Evolutionary conservation across 2,888 invertebrate species (phyloP), one percentile per base, ranked within the genome.

Genomic region (Pristionchus arcanus): DNA sequence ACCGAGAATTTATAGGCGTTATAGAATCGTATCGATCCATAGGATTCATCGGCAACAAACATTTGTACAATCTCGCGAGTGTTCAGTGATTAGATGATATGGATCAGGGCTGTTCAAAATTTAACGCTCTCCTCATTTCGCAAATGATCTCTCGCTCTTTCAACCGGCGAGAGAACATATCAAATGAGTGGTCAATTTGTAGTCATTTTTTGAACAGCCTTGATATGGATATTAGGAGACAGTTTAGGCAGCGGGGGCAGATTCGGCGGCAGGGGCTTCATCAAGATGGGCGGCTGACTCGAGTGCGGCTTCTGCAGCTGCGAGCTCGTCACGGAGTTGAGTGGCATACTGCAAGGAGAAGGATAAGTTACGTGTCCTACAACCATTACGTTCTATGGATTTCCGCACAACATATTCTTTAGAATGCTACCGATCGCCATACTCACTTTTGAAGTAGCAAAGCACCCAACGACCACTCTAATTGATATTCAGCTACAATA

Each of bases 21-120:
- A n/a, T n/a, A n/a, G n/a, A n/a, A n/a, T n/a, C n/a, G n/a, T 42
- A 63, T 77, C 81, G 81, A 81, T 81, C 81, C 81, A 81, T 81
- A 53, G 81, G 81, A 81, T 81, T 81, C 81, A 81, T 81, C 74
- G 74, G 49, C 49, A 42, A 81, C 42, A 81, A 53, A 42, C 77
- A 42, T 77, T 77, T 81, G 81, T 81, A 81, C 81, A 77, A 77
- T 77, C 74, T 77, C 42, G 21, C 42, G 74, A 42, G 42, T 77
- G 74, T 77, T 42, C 31, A 34, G 68, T 68, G 68, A 68, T 68
- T 28, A 74, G 37, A n/a, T 37, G 37, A 13, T 42, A 49, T 77
- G 37, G 77, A 15, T 13, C n/a, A n/a, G n/a, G n/a, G n/a, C n/a
- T n/a, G n/a, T n/a, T n/a, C n/a, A n/a, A n/a, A n/a, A n/a, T n/a